Percentiles rank a stretch among this genome's conserved stretches.
Conservation (phyloP, 2,888 invertebrate species). For the Cephus pygmeus region DNA sequence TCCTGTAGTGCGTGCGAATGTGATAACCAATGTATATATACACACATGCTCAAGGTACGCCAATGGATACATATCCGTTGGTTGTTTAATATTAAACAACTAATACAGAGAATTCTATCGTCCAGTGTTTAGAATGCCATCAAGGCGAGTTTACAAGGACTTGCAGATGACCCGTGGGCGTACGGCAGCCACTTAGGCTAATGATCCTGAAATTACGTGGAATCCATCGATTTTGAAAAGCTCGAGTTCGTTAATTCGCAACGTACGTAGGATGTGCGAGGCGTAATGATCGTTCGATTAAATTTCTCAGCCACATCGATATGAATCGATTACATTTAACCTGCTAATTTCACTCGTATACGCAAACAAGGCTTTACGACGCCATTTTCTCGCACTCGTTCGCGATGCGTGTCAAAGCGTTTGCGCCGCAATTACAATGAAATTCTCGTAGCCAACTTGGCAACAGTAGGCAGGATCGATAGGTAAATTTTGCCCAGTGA, state of each 20-base stretch:
- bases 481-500: slow-evolving; percentile 31
- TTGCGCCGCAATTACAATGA: slow-evolving; percentile 16
- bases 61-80: no score
- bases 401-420: background rate
- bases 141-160: background rate
- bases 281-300: background rate
- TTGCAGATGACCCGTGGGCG: background rate
- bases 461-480: slow-evolving; percentile 46
- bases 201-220: background rate
- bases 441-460: slow-evolving; percentile 49
- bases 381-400: background rate
- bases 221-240: background rate
- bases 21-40: background rate
- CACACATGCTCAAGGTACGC: background rate
- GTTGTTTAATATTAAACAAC: no score
- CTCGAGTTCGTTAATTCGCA: background rate
- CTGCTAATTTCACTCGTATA: background rate
- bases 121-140: background rate
- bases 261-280: background rate
- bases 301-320: background rate
- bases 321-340: background rate
- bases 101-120: background rate
- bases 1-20: background rate
- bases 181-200: background rate
- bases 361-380: background rate